Percentiles rank a stretch among this genome's conserved stretches.
Evolutionary conservation across 2,797 vertebrate genomes (phyloP).

Genomic region (Anguilla pacifica): DNA sequence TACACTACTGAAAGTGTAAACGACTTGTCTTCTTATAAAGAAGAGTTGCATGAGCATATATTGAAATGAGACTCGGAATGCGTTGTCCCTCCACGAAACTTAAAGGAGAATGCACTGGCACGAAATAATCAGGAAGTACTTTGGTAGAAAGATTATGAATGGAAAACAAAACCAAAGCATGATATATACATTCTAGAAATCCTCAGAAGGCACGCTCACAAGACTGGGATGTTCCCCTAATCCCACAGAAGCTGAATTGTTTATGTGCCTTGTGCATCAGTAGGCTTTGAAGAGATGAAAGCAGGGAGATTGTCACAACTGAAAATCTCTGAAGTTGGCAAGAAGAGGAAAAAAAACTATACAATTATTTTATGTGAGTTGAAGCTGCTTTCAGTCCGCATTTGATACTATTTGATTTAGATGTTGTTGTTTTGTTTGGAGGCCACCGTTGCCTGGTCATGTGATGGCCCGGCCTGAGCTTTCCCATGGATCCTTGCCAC

Average conservation of each 20-base stretch:
- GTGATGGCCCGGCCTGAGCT: neutral
- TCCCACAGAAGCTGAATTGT: neutral
- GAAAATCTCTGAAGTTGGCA: neutral
- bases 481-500: neutral
- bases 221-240: constrained; percentile 7
- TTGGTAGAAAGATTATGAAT: constrained; percentile 12
- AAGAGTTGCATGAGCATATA: constrained; percentile 11
- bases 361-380: neutral
- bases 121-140: constrained; percentile 14
- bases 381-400: neutral
- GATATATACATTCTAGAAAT: constrained; percentile 14
- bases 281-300: constrained; percentile 12
- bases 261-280: neutral
- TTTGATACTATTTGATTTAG: neutral
- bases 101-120: neutral
- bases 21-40: constrained; percentile 25
- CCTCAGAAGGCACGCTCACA: constrained; percentile 9
- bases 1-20: constrained; percentile 10
- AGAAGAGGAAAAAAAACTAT: neutral
- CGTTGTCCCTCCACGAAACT: neutral
- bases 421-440: neutral
- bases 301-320: neutral
- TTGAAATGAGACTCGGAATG: neutral
- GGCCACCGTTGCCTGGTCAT: neutral
- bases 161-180: neutral